phyloP scores from a whole-genome alignment of 2,113 vertebrate species.

The Seriola aureovittata region DNA sequence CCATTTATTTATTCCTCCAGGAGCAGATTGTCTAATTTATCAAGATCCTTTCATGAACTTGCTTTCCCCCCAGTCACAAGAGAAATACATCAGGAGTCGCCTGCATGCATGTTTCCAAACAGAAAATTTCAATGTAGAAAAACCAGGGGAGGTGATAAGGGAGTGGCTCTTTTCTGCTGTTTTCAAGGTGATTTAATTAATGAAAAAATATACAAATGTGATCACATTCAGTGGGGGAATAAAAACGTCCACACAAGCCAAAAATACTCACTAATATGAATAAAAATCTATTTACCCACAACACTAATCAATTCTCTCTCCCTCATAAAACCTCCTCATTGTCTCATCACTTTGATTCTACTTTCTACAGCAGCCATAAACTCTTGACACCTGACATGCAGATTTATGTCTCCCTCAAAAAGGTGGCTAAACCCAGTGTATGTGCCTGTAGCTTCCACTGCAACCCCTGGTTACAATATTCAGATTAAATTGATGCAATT shows the following conservation, averaged over 20 bases:
- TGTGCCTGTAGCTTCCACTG: constrained; percentile 20
- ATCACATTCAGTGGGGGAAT: background rate
- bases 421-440: constrained; percentile 19
- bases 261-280: background rate
- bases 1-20: constrained; percentile 43
- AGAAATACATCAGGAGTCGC: background rate
- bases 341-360: constrained; percentile 24
- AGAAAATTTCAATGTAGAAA: background rate
- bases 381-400: constrained; percentile 42
- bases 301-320: constrained; percentile 8
- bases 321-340: constrained; percentile 21
- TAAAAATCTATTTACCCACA: constrained; percentile 22
- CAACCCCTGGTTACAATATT: constrained; percentile 57
- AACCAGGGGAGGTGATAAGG: background rate
- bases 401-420: constrained; percentile 38
- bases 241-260: background rate
- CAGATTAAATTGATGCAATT: constrained; percentile 75
- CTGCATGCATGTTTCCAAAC: background rate
- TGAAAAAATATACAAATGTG: background rate
- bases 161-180: background rate
- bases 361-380: constrained; percentile 27
- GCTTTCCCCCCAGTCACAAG: background rate
- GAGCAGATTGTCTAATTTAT: constrained; percentile 41
- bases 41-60: constrained; percentile 17
- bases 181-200: background rate